These are phyloP conservation scores for Arenaria interpres DNA, from an alignment of 2,113 vertebrate genomes.

Conservation along the genomic window DNA sequence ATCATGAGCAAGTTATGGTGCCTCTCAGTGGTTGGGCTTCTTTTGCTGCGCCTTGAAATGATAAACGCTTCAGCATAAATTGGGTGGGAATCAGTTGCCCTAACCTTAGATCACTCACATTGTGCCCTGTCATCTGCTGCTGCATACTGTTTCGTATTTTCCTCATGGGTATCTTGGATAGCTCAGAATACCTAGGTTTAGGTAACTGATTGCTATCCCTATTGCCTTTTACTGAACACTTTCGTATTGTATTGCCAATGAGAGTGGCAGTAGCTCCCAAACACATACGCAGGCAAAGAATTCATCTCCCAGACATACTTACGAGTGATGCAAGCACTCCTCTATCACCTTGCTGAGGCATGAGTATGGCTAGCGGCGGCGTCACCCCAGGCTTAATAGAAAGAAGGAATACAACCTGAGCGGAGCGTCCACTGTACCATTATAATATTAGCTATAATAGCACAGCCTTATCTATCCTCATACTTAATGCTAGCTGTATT, in stretches of 20 bases:
- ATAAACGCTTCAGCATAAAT: neutral
- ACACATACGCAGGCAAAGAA: neutral
- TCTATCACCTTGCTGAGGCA: neutral
- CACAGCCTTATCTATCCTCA: neutral
- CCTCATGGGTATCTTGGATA: neutral
- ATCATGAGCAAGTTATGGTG: neutral
- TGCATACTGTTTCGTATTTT: neutral
- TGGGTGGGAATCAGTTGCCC: neutral
- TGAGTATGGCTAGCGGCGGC: neutral
- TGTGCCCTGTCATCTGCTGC: neutral
- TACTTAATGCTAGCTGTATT: neutral
- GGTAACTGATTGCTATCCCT: neutral
- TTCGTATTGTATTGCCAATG: accelerated
- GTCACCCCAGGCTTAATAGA: neutral
- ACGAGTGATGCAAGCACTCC: neutral
- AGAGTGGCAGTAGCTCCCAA: neutral
- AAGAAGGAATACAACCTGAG: neutral
- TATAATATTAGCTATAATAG: neutral
- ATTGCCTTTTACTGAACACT: neutral
- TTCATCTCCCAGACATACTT: neutral
- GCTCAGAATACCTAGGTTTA: neutral
- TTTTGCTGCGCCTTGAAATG: neutral
- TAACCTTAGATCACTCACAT: neutral
- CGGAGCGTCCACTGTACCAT: neutral
- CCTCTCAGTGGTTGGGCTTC: neutral